Evolutionary conservation across 2,113 vertebrate species (phyloP), one percentile per base, ranked within the genome.

Genomic region (Gallinago jamesoni): DNA sequence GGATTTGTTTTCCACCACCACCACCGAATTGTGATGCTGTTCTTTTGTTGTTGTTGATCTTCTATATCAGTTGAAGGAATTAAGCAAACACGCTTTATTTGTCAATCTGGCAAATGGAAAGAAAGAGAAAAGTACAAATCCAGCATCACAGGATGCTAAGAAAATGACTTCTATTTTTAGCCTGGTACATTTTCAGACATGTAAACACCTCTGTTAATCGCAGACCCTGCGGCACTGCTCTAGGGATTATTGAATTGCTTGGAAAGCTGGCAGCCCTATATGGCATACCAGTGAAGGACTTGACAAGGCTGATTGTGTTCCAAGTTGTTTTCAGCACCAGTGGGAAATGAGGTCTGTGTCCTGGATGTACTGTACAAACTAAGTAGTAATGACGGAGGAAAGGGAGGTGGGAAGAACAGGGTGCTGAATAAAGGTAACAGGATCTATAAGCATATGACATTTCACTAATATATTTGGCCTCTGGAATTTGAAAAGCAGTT

Each of bases 201-300:
- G 95, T 96, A 95, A 97, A 97, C 97, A 94, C 96, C 97, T 95
- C 96, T 70, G 64, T 77, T 94, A 87, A 95, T 93, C 39, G 7
- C 84, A 86, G 96, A 83, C 93, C 95, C 89, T 84, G 93, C 7
- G 2, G 95, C 86, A 90, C 76, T 82, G 67, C 94, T 96, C 96
- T 93, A 74, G 96, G 94, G 97, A 88, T 94, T 89, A 84, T 39
- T 55, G 93, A 87, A 57, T 86, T 69, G 91, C 96, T 95, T 96
- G 93, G 96, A 93, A 95, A 96, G 55, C 96, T 91, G 97, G 92
- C 83, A 76, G 59, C 96, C 93, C 64, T 87, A 68, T 68, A 88
- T 82, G 94, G 96, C 94, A 93, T 95, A 69, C 84, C 91, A 85
- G 48, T 35, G 76, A 94, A 95, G 89, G 91, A 75, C 94, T 70